Evolutionary conservation across 1,140 invertebrate genomes (phyloP), one percentile per base, ranked within the genome.

Genomic region (Drosophila pruinosa): DNA sequence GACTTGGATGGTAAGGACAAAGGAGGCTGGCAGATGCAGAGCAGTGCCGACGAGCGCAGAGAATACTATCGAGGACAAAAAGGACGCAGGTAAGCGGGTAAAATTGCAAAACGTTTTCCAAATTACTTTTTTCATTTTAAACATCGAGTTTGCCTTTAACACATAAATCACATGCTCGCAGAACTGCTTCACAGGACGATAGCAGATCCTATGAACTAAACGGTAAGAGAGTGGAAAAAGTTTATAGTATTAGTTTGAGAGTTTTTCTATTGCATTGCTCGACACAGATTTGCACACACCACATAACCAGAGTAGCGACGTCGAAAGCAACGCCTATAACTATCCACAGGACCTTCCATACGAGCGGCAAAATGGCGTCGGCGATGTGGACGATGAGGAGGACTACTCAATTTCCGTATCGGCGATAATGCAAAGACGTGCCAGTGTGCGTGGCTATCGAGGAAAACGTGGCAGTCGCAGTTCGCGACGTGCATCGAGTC

Each of bases 321-420:
- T 47, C 47, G 75, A 89, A 8, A 77, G 79, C 39, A 43, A n/a
- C 38, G 41, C 31, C 58, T 63, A 70, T 53, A 62, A 80, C 17
- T 26, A 43, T 22, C 38, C 43, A 0, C 61, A 69, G 26, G 54
- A 56, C 7, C 26, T 36, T 2, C 14, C 26, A 15, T 58, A 54
- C 43, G 63, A 68, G 17, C 56, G 41, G 10, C 57, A 75, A 43
- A 56, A 81, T 80, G 75, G 82, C 53, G 48, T 62, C 28, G 76
- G 72, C 38, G 73, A 91, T 31, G 71, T 80, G 1, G 86, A 89
- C 2, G 93, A 94, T 71, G 94, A 95, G 62, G 96, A 97, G 67
- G 95, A 97, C 75, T 97, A 97, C 86, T 97, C 96, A 0, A 94
- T 94, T 5, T 97, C 96, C 72, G 94, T 96, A 36, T 96, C 94